Base-by-base conservation (phyloP, 2,797 vertebrate genomes). In the Phrynocephalus forsythii region DNA sequence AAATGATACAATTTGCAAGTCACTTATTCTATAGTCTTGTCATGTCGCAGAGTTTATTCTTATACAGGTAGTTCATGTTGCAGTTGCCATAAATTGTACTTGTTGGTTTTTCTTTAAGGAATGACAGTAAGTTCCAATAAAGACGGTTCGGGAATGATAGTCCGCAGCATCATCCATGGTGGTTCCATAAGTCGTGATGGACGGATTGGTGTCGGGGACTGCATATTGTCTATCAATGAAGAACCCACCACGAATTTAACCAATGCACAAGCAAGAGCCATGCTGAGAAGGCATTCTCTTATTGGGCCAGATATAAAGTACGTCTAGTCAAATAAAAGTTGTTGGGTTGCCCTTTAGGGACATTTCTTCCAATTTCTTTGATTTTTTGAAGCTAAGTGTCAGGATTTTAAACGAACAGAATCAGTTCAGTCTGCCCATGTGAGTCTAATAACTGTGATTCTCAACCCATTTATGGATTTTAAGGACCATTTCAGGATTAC, bases 41-140 rank as follows among this genome's bases (percentile, higher is more conserved):
- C 26, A 60, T 38, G 24, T 8, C 22, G 20, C 3, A 56, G 13
- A 33, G 13, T 79, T 69, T 78, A 30, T 44, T 68, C 6, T 48
- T 11, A 1, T 63, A 44, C 38, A 44, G 38, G 38, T 44, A 63
- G 84, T 79, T 33, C 38, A 24, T 63, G n/a, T 76, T 86, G 85
- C 48, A 3, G 2, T 15, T 5, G 28, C 26, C 15, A 48, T 4
- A 68, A 69, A 79, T 24, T 66, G 10, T 82, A 22, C 20, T 91
- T 1, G 56, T 91, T 30, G 10, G 26, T 9, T 0, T 91, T 92
- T 44, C 7, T 71, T 85, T 0, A 79, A 99, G 99, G 99, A 6
- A 99, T 99, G 99, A 99, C 99, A 0, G 99, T 99, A 82, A 98
- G 98, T 87, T 97, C 98, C 85, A 95, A 97, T 93, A 99, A 99